Evolutionary conservation across 2,113 vertebrate genomes (phyloP), one percentile per base, ranked within the genome.

Genomic region (Anser cygnoides): DNA sequence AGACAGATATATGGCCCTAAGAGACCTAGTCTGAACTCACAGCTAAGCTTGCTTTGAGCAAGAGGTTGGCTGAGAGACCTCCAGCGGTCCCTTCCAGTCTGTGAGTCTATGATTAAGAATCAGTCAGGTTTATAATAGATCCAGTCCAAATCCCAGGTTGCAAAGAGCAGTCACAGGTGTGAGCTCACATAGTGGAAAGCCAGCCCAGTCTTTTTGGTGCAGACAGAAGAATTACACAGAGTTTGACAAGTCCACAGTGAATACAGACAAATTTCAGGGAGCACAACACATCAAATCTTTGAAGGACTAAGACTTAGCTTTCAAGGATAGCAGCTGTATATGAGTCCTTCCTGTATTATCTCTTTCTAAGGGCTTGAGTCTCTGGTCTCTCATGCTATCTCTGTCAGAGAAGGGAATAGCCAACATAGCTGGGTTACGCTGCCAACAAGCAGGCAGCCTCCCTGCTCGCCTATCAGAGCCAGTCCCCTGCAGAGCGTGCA

Each of bases 381-480:
- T 78, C 58, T 68, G 52, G 46, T 62, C 31, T 59, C 37, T 92
- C 0, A 0, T 52, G 65, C 74, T 92, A n/a, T 79, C 74, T 80
- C 74, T 90, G 89, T 74, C 37, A 5, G 89, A 92, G 81, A 57
- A 91, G 62, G 26, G 87, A 91, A 82, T 62, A 94, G 71, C 66
- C 92, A 84, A 46, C 91, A 85, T 63, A 96, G 66, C 81, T 89
- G 85, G 50, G 41, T 92, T 33, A 44, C 1, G 1, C 84, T 84
- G 85, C 89, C 94, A 96, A 90, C 37, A 29, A 35, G 19, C 73
- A 92, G 89, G 46, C 92, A 89, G 93, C 65, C 65, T 70, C 74
- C 65, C 66, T 31, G 28, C 50, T 80, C 66, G 50, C 94, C 92
- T 96, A 89, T 94, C 94, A 96, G 59, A 93, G 79, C n/a, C 25